These are phyloP conservation scores for Vicugna pacos DNA, from an alignment of 2,113 vertebrate genomes.

Conservation along the genomic window DNA sequence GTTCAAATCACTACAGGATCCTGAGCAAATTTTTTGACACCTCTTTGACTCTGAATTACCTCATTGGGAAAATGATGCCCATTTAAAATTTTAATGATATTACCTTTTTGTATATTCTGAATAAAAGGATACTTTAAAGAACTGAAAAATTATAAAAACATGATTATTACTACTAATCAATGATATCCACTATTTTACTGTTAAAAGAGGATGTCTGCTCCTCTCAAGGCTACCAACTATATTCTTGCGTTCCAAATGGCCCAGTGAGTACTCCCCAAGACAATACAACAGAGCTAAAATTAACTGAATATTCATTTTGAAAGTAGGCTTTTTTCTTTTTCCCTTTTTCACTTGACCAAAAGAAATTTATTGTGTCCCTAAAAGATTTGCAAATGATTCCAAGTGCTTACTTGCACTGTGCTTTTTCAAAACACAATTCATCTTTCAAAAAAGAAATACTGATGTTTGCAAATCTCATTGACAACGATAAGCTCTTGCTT, in stretches of 20 bases:
- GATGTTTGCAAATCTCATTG: not conserved
- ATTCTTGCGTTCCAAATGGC: not conserved
- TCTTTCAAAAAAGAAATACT: not conserved
- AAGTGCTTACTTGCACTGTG: not conserved
- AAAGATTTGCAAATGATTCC: not conserved
- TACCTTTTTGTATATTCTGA: not conserved
- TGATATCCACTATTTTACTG: not conserved
- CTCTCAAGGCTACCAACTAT: not conserved
- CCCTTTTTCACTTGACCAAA: not conserved
- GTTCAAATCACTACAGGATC: not conserved
- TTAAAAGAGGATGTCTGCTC: not conserved
- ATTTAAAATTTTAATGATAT: constrained; percentile 31
- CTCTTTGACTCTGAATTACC: not conserved
- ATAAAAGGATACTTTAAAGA: constrained; percentile 10
- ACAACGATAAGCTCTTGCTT: not conserved
- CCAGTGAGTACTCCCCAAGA: not conserved
- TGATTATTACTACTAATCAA: not conserved
- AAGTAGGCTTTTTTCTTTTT: not conserved
- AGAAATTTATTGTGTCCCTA: not conserved
- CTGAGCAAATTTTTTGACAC: not conserved
- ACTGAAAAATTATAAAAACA: not conserved
- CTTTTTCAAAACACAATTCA: constrained; percentile 37
- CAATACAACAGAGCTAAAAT: not conserved
- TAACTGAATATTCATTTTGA: not conserved
- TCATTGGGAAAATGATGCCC: not conserved